A percentile compares a stretch with the other conserved stretches of the same genome.
phyloP scores from a whole-genome alignment of 2,888 invertebrate species.

The Zaprionus lineosus region DNA sequence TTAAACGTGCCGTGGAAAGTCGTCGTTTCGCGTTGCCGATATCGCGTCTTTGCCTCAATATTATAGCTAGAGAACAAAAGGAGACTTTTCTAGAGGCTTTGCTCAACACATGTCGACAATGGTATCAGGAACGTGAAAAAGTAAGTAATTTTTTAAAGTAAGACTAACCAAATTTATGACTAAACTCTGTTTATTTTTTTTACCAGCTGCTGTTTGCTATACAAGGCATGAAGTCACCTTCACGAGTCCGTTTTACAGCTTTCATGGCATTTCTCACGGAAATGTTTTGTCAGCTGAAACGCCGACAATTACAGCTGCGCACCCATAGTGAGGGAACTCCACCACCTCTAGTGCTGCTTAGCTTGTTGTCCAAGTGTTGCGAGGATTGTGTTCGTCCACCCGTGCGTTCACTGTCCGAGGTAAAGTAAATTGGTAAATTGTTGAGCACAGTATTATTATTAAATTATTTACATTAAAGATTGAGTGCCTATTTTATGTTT shows the following conservation, averaged over 20 bases:
- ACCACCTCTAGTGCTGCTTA: conserved; percentile 90
- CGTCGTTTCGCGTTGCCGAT: conserved; percentile 90
- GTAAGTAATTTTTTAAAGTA: conserved; percentile 70
- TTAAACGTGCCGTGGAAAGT: conserved; percentile 91
- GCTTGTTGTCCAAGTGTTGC: conserved; percentile 94
- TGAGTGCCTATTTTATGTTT: conserved; percentile 93
- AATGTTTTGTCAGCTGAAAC: conserved; percentile 93
- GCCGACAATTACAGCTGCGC: conserved; percentile 85
- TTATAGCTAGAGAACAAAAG: conserved; percentile 93
- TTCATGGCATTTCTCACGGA: conserved; percentile 95
- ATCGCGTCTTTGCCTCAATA: conserved; percentile 92
- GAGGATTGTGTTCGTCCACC: conserved; percentile 93
- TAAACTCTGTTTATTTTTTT: background rate
- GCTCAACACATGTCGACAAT: conserved; percentile 94
- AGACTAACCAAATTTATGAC: background rate
- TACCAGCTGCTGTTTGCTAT: conserved; percentile 80
- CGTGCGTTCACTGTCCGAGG: conserved; percentile 91
- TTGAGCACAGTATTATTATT: background rate
- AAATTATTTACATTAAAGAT: conserved; percentile 85
- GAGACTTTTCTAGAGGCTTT: conserved; percentile 95
- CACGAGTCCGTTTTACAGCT: conserved; percentile 88
- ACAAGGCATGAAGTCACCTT: conserved; percentile 84
- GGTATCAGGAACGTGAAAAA: conserved; percentile 92
- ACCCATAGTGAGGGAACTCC: conserved; percentile 85
- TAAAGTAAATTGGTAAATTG: conserved; percentile 77